Percentiles rank a stretch among this genome's conserved stretches.
These are phyloP conservation scores for Drosophila willistoni DNA, from an alignment of 1,140 invertebrate genomes.

Conservation along the genomic window DNA sequence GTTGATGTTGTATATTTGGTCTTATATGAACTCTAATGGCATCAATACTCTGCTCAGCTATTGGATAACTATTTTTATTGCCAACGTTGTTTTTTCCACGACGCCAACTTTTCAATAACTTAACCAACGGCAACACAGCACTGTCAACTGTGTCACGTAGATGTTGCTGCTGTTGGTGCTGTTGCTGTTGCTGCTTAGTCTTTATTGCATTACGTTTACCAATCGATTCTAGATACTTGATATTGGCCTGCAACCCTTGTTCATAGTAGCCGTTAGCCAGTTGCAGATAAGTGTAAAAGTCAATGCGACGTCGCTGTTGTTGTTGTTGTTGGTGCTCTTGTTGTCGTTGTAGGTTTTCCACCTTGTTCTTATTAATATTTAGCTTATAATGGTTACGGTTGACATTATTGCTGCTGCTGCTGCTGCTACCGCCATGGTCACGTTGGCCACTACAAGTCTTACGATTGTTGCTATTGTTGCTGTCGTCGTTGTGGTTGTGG, in stretches of 20 bases:
- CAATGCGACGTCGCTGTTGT: conserved; percentile 35
- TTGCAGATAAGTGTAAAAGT: conserved; percentile 66
- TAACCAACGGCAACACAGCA: conserved; percentile 33
- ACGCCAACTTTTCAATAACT: conserved; percentile 47
- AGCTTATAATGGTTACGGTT: conserved; percentile 50
- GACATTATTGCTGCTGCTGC: conserved; percentile 21
- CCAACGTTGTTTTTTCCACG: conserved; percentile 25
- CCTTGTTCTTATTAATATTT: conserved; percentile 62
- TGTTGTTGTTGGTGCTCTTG: not conserved
- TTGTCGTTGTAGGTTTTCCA: conserved; percentile 55
- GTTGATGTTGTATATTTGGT: conserved; percentile 1
- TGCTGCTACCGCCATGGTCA: conserved; percentile 19
- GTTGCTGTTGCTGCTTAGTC: not conserved
- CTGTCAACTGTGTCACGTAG: conserved; percentile 28
- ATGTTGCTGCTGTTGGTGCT: conserved; percentile 17
- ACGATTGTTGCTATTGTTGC: conserved; percentile 22
- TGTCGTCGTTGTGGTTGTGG: conserved; percentile 14
- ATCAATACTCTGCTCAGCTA: not conserved
- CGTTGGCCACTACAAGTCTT: conserved; percentile 17
- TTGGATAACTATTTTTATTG: conserved; percentile 2
- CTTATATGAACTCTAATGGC: conserved; percentile 30
- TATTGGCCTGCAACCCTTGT: conserved; percentile 62
- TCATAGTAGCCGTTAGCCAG: conserved; percentile 77
- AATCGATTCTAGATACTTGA: conserved; percentile 78
- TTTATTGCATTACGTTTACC: conserved; percentile 56